These are phyloP conservation scores for Pristionchus pacificus DNA, from an alignment of 1,140 invertebrate species.

Conservation along the genomic window DNA sequence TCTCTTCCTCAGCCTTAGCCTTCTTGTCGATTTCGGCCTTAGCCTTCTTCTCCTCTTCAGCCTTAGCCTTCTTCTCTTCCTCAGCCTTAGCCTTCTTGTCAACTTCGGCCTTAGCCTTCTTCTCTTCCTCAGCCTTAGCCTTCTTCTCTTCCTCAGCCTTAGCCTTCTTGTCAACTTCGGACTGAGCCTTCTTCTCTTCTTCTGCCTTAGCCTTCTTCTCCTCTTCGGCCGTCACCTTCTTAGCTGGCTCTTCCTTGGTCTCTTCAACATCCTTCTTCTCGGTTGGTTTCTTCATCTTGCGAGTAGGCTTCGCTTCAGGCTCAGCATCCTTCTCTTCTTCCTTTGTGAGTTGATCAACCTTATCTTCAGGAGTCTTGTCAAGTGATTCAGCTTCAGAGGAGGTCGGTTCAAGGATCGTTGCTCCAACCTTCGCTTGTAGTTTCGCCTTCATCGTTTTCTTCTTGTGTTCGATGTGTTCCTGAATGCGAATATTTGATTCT, in stretches of 20 bases:
- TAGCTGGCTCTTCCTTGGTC: slow-evolving; percentile 4
- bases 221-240: slow-evolving; percentile 13
- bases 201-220: slow-evolving; percentile 18
- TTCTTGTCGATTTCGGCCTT: slow-evolving; percentile 6
- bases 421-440: not conserved
- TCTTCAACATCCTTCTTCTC: slow-evolving; percentile 17
- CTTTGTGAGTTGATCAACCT: too few species aligned
- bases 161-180: not conserved
- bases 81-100: not conserved
- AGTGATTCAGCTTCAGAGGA: not conserved
- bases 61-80: not conserved
- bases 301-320: not conserved
- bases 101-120: slow-evolving; percentile 3
- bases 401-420: not conserved
- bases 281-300: slow-evolving; percentile 1
- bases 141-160: slow-evolving; percentile 2
- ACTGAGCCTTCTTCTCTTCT: slow-evolving; percentile 1
- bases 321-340: slow-evolving; percentile 15
- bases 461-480: slow-evolving; percentile 7
- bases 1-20: slow-evolving; percentile 4
- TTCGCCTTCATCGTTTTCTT: slow-evolving; percentile 1
- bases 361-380: too few species aligned
- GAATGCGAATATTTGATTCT: slow-evolving; percentile 2
- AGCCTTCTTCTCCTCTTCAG: not conserved
- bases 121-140: slow-evolving; percentile 9